Evolutionary conservation across 1,140 invertebrate genomes (phyloP).

Genomic region (Drosophila setifemur): DNA sequence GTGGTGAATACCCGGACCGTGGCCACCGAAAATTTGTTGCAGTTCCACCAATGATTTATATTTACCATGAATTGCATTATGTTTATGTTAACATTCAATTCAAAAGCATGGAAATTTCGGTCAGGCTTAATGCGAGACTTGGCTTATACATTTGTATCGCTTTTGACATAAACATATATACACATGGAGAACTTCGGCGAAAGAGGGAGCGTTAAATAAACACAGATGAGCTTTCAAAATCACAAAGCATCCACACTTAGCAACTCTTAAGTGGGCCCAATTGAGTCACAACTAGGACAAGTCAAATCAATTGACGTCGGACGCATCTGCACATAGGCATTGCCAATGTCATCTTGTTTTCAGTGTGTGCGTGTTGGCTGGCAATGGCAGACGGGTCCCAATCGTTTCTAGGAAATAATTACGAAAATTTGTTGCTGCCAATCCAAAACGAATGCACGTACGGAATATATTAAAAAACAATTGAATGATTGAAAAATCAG

Average conservation of each 20-base stretch:
- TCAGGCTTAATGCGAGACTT: too few species aligned
- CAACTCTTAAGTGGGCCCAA: conserved; percentile 47
- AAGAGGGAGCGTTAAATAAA: conserved; percentile 29
- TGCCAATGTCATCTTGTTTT: conserved; percentile 35
- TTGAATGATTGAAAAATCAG: too few species aligned
- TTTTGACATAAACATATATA: conserved; percentile 11
- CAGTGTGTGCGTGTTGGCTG: conserved; percentile 14
- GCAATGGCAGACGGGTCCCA: conserved; percentile 24
- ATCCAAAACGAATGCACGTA: too few species aligned
- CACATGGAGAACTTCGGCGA: background rate
- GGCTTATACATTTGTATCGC: conserved; percentile 61
- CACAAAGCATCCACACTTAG: conserved; percentile 26
- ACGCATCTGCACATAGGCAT: conserved; percentile 29
- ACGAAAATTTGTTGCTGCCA: too few species aligned
- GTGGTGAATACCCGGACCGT: conserved; percentile 13
- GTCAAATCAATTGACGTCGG: conserved; percentile 56
- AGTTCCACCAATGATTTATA: conserved; percentile 17
- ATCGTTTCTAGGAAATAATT: too few species aligned
- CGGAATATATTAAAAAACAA: too few species aligned
- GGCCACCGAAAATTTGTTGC: background rate
- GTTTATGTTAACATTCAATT: conserved; percentile 1
- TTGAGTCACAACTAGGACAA: conserved; percentile 37
- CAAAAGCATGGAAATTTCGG: conserved; percentile 49
- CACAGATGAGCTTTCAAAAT: conserved; percentile 58
- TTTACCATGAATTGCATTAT: conserved; percentile 17